Evolutionary conservation across 2,888 invertebrate genomes (phyloP).

Genomic region (Ormia ochracea): DNA sequence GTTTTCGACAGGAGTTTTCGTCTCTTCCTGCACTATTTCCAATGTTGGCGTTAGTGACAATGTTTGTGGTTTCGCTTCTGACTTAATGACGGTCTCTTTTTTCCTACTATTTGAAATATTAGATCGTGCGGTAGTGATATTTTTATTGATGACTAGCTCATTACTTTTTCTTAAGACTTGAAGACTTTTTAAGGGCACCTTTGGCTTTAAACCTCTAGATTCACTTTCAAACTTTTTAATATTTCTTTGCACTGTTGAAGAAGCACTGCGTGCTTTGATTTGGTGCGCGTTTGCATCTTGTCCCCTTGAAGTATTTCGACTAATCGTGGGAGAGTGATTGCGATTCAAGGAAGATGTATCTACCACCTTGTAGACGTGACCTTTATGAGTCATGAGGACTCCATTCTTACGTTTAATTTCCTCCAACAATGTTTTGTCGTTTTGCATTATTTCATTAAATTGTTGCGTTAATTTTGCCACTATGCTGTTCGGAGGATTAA

Average conservation of each 20-base stretch:
- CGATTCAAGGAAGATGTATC: constrained; percentile 65
- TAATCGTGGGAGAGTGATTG: constrained; percentile 14
- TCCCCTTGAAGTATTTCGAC: constrained; percentile 37
- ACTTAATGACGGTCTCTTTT: constrained; percentile 40
- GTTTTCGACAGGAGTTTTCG: constrained; percentile 65
- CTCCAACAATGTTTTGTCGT: constrained; percentile 76
- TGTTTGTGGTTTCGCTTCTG: constrained; percentile 39
- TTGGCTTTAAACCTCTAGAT: constrained; percentile 67
- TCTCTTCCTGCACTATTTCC: constrained; percentile 67
- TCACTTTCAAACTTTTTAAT: constrained; percentile 71
- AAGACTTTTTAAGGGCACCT: constrained; percentile 72
- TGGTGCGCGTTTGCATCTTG: constrained; percentile 41
- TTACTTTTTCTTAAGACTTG: constrained; percentile 73
- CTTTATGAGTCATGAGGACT: constrained; percentile 76
- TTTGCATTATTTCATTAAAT: constrained; percentile 81
- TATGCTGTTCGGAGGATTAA: constrained; percentile 76
- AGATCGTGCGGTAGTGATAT: background rate
- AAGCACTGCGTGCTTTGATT: constrained; percentile 17
- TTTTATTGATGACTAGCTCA: constrained; percentile 65
- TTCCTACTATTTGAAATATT: constrained; percentile 26
- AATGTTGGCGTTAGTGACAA: constrained; percentile 45
- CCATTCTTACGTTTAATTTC: constrained; percentile 80
- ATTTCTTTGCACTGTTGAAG: constrained; percentile 71
- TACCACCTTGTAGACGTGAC: constrained; percentile 76
- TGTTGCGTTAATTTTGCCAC: constrained; percentile 84